Evolutionary conservation across 1,140 invertebrate genomes (phyloP).

Genomic region (Oscheius sp.): DNA sequence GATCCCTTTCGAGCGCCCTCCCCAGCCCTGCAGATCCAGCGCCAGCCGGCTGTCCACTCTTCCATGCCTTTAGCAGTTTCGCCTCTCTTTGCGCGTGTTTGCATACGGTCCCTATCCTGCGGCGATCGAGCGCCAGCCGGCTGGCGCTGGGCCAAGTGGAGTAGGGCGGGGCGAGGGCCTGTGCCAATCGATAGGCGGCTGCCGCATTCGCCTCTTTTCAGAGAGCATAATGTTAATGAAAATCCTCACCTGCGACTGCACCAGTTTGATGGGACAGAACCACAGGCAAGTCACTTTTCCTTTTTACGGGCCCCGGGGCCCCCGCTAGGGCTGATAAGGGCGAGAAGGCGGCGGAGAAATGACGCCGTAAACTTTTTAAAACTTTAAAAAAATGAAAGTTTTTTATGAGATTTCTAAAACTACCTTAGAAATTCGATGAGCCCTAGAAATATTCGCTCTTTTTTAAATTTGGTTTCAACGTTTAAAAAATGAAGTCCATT

Average conservation of each 20-base stretch:
- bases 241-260: slow-evolving; percentile 12
- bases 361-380: too few relatives aligned
- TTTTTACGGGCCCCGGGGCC: not conserved
- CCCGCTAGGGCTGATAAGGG: too few relatives aligned
- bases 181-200: not conserved
- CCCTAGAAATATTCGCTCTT: too few relatives aligned
- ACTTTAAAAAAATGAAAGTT: too few relatives aligned
- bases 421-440: too few relatives aligned
- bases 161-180: slow-evolving; percentile 1
- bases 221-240: slow-evolving; percentile 14
- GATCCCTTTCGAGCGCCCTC: slow-evolving; percentile 4
- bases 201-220: slow-evolving; percentile 12
- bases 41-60: not conserved
- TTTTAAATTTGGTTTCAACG: too few relatives aligned
- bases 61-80: slow-evolving; percentile 10
- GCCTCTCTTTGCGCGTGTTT: not conserved
- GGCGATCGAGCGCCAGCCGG: not conserved
- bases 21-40: not conserved
- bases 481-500: too few relatives aligned
- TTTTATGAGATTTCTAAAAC: too few relatives aligned
- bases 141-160: slow-evolving; percentile 5
- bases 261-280: slow-evolving; percentile 8
- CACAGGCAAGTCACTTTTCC: not conserved
- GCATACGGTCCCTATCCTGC: not conserved
- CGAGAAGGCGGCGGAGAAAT: too few relatives aligned